Evolutionary conservation across 2,888 invertebrate genomes (phyloP), one percentile per base, ranked within the genome.

Genomic region (Epirrita christyi): DNA sequence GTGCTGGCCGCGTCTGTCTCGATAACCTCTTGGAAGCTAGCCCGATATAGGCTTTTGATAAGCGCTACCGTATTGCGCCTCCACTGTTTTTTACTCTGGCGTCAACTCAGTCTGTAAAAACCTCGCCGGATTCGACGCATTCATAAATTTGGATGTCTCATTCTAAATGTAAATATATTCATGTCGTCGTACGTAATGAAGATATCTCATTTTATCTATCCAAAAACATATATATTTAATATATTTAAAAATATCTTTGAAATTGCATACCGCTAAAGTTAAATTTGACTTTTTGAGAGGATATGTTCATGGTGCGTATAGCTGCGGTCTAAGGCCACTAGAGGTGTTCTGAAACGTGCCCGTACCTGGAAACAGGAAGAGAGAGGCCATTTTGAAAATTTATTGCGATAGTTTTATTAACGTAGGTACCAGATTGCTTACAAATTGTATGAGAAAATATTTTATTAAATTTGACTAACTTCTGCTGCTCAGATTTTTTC

Each of bases 41-140:
- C 88, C 88, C 86, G 83, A 75, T 79, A 78, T 76, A n/a, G n/a
- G 76, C 82, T 81, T 80, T 73, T 83, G 82, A 83, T 85, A 83
- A 81, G 77, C 76, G 71, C 67, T 73, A 74, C 80, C 80, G 78
- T 83, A 85, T 78, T 84, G 80, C 83, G n/a, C n/a, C n/a, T 75
- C 61, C 70, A 61, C 61, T 53, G 58, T 59, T 66, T 66, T 61
- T 54, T 63, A 57, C 55, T 32, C 34, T 28, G 32, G 46, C 41
- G 14, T n/a, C 55, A 59, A 43, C 49, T 40, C 15, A 13, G 28
- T 14, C 40, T n/a, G 32, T 37, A 45, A 45, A 38, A 55, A 51
- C 42, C 9, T 28, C 15, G n/a, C n/a, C 11, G 15, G 42, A 8
- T 52, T 38, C 27, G 13, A 45, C 15, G 36, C 49, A 36, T 14